phyloP scores from a whole-genome alignment of 2,888 invertebrate species.

The Meloe dianella region DNA sequence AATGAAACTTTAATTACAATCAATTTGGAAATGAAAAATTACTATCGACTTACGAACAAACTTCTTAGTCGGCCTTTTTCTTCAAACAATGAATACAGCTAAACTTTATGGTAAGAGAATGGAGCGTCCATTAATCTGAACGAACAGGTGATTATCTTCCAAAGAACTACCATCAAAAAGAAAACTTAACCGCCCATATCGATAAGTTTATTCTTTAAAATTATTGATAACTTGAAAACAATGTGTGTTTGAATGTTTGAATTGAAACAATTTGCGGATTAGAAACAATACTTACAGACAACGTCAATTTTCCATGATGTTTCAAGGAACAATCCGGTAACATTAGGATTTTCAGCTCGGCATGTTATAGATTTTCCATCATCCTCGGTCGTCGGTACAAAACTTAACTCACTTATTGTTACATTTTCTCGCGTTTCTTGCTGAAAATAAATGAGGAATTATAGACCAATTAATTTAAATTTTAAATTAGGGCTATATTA shows the following conservation, averaged over 20 bases:
- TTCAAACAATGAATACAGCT: slow-evolving; percentile 26
- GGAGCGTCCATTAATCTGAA: slow-evolving; percentile 24
- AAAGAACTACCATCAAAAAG: not conserved
- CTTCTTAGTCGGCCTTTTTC: slow-evolving; percentile 13
- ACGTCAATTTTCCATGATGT: slow-evolving; percentile 88
- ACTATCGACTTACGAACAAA: slow-evolving; percentile 29
- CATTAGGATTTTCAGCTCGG: slow-evolving; percentile 89
- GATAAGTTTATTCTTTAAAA: not conserved
- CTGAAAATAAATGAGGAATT: slow-evolving; percentile 61
- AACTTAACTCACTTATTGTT: slow-evolving; percentile 85
- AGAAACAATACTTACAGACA: slow-evolving; percentile 76
- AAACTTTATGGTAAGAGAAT: slow-evolving; percentile 24
- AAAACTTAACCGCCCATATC: slow-evolving; percentile 3
- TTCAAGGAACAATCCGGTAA: slow-evolving; percentile 81
- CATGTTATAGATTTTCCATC: slow-evolving; percentile 89
- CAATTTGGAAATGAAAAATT: slow-evolving; percentile 31
- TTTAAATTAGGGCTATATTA: slow-evolving; percentile 44
- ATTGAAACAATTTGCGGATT: not conserved
- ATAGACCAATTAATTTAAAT: slow-evolving; percentile 51
- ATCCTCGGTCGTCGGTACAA: slow-evolving; percentile 87
- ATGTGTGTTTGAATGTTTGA: not conserved
- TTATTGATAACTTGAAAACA: not conserved
- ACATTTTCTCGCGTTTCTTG: slow-evolving; percentile 82
- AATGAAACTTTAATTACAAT: slow-evolving; percentile 34
- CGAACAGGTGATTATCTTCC: slow-evolving; percentile 26